Base-by-base conservation (phyloP, 2,113 vertebrate species). In the Pterocles orientalis region DNA sequence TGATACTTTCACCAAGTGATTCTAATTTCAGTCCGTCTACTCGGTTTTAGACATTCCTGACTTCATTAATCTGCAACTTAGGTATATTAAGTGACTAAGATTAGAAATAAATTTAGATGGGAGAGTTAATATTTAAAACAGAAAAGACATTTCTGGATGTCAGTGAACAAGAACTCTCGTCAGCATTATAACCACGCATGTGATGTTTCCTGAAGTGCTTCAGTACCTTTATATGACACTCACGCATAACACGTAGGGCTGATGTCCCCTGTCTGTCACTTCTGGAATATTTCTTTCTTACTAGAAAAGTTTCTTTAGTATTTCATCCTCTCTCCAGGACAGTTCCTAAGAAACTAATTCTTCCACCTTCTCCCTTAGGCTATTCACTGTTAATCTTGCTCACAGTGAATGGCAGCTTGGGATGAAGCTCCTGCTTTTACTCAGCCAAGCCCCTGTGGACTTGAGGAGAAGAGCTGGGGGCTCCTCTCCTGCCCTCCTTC, bases 81-180 rank as follows among this genome's bases (percentile, higher is more conserved):
- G 66, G 88, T 97, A 80, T 92, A 96, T 96, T 95, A 93, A 91
- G 57, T 73, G 70, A 75, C 47, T 18, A 64, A 86, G 86, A 93
- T 94, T 86, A 96, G 75, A 93, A 96, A 93, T 86, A 88, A 96
- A 97, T 95, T 95, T 95, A 83, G 58, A 82, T 88, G 54, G 43
- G 43, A 95, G 45, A 96, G 60, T 97, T 96, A 95, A 97, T 91
- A 96, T 96, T 96, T 92, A 97, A 95, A 96, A 79, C 45, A 72
- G 84, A 75, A 80, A 53, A 94, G 82, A 91, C 2, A 47, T 94
- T 90, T 89, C 41, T 76, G 54, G 70, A 12, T 68, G 60, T 88
- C 70, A 54, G 29, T 60, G 89, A 69, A 51, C 26, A 96, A 97
- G 82, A 73, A 28, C 84, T 95, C 64, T 91, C 14, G 4, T 70